These are phyloP conservation scores for Caenorhabditis virilis DNA, from an alignment of 2,888 invertebrate species.

Conservation along the genomic window DNA sequence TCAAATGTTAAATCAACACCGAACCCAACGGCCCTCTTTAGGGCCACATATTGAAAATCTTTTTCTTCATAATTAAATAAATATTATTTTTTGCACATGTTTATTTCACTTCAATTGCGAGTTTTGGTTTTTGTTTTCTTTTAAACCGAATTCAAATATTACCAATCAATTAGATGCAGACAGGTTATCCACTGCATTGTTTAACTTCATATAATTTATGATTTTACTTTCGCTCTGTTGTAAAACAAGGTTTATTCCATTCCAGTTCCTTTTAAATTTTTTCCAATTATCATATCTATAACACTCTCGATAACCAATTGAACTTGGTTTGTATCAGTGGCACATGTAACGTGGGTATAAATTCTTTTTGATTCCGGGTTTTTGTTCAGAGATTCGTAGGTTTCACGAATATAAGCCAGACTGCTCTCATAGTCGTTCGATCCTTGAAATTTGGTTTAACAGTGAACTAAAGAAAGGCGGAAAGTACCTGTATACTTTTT, in stretches of 20 bases:
- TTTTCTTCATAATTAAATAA: too few relatives aligned
- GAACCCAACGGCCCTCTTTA: constrained; percentile 61
- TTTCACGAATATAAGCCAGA: constrained; percentile 24
- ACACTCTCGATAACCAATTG: constrained; percentile 51
- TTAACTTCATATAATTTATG: too few relatives aligned
- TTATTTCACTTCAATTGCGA: too few relatives aligned
- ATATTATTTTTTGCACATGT: too few relatives aligned
- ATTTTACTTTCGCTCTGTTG: too few relatives aligned
- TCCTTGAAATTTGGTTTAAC: constrained; percentile 21
- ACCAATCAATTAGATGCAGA: too few relatives aligned
- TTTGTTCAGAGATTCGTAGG: constrained; percentile 31
- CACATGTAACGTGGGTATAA: constrained; percentile 47
- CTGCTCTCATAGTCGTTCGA: constrained; percentile 23
- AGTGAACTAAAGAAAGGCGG: background rate
- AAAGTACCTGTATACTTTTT: constrained; percentile 40
- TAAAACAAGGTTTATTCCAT: constrained; percentile 47
- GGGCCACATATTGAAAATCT: constrained; percentile 57
- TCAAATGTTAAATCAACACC: constrained; percentile 6
- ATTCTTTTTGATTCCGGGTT: constrained; percentile 22
- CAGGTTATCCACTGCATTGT: too few relatives aligned
- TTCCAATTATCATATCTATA: constrained; percentile 50
- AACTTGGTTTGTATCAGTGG: constrained; percentile 48
- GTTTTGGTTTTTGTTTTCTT: too few relatives aligned
- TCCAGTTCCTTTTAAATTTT: constrained; percentile 48
- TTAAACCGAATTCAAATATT: too few relatives aligned